Conservation (phyloP, 23 tunicate genomes). For the Trididemnum miniatum region DNA sequence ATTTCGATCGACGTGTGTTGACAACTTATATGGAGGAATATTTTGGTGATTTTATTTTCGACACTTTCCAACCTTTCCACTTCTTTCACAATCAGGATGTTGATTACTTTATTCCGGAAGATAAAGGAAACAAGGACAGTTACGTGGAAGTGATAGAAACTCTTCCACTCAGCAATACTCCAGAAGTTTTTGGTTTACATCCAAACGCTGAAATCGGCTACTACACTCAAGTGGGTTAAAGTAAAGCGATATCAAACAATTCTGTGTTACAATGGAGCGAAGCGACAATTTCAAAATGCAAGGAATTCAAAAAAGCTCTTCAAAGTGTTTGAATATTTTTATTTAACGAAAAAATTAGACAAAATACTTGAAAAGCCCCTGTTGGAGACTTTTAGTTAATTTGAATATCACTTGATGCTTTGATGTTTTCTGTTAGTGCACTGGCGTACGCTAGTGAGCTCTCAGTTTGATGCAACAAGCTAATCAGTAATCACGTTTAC, state of each 20-base stretch:
- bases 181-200: constrained; percentile 98
- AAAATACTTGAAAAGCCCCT: too few relatives aligned
- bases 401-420: too few relatives aligned
- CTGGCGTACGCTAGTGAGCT: too few relatives aligned
- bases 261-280: too few relatives aligned
- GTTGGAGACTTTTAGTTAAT: too few relatives aligned
- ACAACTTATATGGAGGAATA: constrained; percentile 99
- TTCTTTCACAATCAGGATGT: constrained; percentile 91
- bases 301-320: too few relatives aligned
- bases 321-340: too few relatives aligned
- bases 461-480: too few relatives aligned
- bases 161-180: constrained; percentile 94
- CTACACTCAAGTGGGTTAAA: constrained; percentile 78
- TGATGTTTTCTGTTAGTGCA: too few relatives aligned
- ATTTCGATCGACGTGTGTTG: constrained; percentile 91
- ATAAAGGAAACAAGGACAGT: constrained; percentile 90
- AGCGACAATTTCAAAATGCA: background rate
- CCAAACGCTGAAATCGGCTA: constrained; percentile 99
- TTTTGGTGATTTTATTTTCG: constrained; percentile 99
- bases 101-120: constrained; percentile 91
- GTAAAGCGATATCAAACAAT: background rate
- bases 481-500: too few relatives aligned
- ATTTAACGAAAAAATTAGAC: too few relatives aligned
- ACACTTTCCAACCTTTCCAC: constrained; percentile 98
- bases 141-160: constrained; percentile 83